Evolutionary conservation across 2,888 invertebrate species (phyloP), one percentile per base, ranked within the genome.

Genomic region (Troides helena): DNA sequence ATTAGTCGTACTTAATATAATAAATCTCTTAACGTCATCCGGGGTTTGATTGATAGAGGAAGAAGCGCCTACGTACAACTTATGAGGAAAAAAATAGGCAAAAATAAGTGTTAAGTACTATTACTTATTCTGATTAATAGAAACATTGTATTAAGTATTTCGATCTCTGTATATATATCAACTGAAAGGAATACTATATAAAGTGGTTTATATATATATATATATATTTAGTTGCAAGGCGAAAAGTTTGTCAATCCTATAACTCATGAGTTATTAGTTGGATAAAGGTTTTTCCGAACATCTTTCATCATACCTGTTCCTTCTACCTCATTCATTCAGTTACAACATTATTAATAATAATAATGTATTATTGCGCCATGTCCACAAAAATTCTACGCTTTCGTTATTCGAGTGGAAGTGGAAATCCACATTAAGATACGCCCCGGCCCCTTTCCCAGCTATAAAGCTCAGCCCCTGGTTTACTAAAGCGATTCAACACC

Each of bases 391-490:
- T 8, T 43, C 53, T 36, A 56, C 53, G 23, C 30, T 68, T 50
- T 63, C 43, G 57, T 18, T 67, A 67, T 67, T 67, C 36, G 23
- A 25, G n/a, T 67, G 53, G 25, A 74, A 76, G 80, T 75, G 81
- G 75, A 79, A 81, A 80, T 78, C 75, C 74, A 76, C 81, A 84
- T 80, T 78, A 79, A 77, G 77, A 76, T 80, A 82, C 80, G 78
- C 78, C 75, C 77, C 74, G 70, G 71, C 62, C 72, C 73, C 71
- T 68, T 71, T 68, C 46, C 70, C 75, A 75, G 72, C 80, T 77
- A 88, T 89, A 89, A 88, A 90, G 75, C 76, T 87, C 88, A 85
- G 80, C 75, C 80, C 79, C 75, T 76, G 79, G 84, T 83, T 85
- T 84, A 87, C 81, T 83, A 82, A 78, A 82, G 81, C 87, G 82